These are phyloP conservation scores for Cladopsammia gracilis DNA, from an alignment of 64 coral and sea anemone species.

Conservation along the genomic window DNA sequence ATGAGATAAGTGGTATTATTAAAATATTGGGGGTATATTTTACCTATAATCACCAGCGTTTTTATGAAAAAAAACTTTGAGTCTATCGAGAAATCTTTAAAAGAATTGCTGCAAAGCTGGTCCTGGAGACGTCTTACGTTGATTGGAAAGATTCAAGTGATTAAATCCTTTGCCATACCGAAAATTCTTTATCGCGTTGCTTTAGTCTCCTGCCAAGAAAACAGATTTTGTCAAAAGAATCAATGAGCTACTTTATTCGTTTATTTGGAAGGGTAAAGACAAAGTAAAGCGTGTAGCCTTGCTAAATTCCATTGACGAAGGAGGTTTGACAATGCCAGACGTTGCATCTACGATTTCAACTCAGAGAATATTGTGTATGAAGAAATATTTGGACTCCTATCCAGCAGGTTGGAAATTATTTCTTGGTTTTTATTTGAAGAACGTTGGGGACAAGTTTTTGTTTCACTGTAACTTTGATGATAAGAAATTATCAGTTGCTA, in stretches of 20 bases:
- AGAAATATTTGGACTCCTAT: too few species aligned
- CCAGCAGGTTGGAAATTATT: too few species aligned
- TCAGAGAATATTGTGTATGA: too few species aligned
- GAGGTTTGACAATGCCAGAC: too few species aligned
- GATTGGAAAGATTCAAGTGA: not conserved
- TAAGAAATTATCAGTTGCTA: too few species aligned
- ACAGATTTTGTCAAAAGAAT: constrained; percentile 43
- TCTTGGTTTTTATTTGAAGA: too few species aligned
- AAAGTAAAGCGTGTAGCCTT: constrained; percentile 36
- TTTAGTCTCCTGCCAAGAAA: not conserved
- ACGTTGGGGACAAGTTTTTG: too few species aligned
- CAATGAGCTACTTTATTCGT: constrained; percentile 21
- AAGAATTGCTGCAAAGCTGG: not conserved
- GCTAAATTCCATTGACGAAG: constrained; percentile 2
- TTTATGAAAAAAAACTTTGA: not conserved
- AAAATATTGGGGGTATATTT: constrained; percentile 5
- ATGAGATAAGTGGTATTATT: not conserved
- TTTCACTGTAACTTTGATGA: too few species aligned
- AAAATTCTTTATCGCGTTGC: constrained; percentile 45
- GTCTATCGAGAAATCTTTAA: constrained; percentile 1
- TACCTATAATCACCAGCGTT: not conserved
- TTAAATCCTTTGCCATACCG: constrained; percentile 31
- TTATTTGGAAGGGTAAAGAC: constrained; percentile 65
- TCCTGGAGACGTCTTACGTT: not conserved
- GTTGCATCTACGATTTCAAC: too few species aligned